Evolutionary conservation across 1,140 invertebrate genomes (phyloP).

Genomic region (Rhynchophorus ferrugineus): DNA sequence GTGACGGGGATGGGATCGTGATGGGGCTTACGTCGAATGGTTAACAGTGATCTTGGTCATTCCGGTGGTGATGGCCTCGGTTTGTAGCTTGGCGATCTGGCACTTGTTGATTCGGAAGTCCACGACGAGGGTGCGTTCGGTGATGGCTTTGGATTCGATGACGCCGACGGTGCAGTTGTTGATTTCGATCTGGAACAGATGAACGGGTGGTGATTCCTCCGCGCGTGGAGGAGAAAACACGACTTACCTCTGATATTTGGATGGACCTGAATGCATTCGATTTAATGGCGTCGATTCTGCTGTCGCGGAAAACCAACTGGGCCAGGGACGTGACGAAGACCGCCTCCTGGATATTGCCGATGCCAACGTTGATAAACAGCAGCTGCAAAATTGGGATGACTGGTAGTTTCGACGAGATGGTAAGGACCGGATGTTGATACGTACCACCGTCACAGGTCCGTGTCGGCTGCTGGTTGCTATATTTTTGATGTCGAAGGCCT

Average conservation of each 20-base stretch:
- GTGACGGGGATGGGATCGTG: no score
- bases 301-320: slow-evolving; percentile 51
- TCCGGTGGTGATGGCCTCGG: slow-evolving; percentile 54
- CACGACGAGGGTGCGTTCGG: slow-evolving; percentile 52
- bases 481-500: slow-evolving; percentile 55
- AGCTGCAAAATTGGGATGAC: slow-evolving; percentile 59
- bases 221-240: no score
- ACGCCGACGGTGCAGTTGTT: slow-evolving; percentile 52
- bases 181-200: slow-evolving; percentile 45
- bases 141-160: slow-evolving; percentile 57
- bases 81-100: slow-evolving; percentile 47
- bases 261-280: slow-evolving; percentile 58
- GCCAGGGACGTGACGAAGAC: slow-evolving; percentile 58
- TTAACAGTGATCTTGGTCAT: slow-evolving; percentile 57
- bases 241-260: slow-evolving; percentile 46
- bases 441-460: slow-evolving; percentile 51
- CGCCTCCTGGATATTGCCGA: slow-evolving; percentile 48
- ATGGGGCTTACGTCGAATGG: slow-evolving; percentile 53
- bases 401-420: no score
- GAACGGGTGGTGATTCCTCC: no score
- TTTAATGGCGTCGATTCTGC: slow-evolving; percentile 48
- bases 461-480: slow-evolving; percentile 44
- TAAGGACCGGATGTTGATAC: neutral
- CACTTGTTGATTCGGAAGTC: slow-evolving; percentile 55
- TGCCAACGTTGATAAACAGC: slow-evolving; percentile 54